Base-by-base conservation (phyloP, 92 coral and sea anemone species). In the Zoanthus sociatus region DNA sequence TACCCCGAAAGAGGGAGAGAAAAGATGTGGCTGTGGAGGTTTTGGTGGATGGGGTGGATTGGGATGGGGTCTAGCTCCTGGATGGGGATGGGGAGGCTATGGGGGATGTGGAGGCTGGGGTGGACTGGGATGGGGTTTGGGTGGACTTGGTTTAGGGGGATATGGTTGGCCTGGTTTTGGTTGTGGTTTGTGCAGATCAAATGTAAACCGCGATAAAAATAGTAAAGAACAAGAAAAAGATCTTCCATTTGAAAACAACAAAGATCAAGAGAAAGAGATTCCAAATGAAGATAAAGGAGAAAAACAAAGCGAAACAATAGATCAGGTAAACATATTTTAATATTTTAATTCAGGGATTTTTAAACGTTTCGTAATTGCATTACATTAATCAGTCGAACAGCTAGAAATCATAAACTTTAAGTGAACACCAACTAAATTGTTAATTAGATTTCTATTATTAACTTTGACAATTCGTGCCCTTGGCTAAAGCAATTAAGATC, bases 101-200 rank as follows among this genome's bases (percentile, higher is more conserved):
- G 97, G 98, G 32, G 95, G 98, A 16, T 88, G 33, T 7, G 92
- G 87, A 77, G 92, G 89, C 0, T 89, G 87, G 75, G 92, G 89
- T 13, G 91, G 91, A 47, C 56, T 17, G 9, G 90, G 90, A 7
- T 79, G 88, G 32, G 66, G 84, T 48, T 86, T 56, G 32, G 83
- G 83, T 2, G 83, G 83, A 31, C 83, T 51, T 46, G 83, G 83
- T 17, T 78, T 48, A 66, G 79, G 83, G 2, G 83, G 84, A 17
- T 71, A 12, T 42, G 84, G 84, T 26, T 61, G 73, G 77, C 76
- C 58, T 48, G 90, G 91, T 16, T 89, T 61, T 63, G 78, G 87
- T 46, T 83, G 87, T 70, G 95, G 95, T 6, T 94, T 77, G 87
- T 94, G 95, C 76, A 94, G 93, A 75, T 94, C 94, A 50, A 95